These are phyloP conservation scores for Echeneis naucrates DNA, from an alignment of 2,797 vertebrate genomes.

Conservation along the genomic window DNA sequence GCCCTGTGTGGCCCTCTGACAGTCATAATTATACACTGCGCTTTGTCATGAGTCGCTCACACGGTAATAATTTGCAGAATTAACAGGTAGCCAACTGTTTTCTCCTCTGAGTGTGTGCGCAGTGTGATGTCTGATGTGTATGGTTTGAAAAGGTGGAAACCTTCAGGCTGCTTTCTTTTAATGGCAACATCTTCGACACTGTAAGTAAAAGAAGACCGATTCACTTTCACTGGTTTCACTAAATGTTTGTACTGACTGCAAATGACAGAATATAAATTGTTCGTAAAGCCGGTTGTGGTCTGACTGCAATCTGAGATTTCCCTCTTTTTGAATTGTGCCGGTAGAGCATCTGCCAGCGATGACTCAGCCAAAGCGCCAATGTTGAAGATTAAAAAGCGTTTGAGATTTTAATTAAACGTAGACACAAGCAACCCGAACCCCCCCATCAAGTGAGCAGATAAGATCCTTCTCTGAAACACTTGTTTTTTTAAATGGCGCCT, in stretches of 20 bases:
- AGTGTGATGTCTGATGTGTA: too few species aligned
- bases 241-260: slow-evolving; percentile 1
- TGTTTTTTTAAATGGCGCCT: slow-evolving; percentile 23
- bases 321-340: slow-evolving; percentile 31
- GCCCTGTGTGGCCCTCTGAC: slow-evolving; percentile 25
- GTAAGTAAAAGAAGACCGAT: not conserved
- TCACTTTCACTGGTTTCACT: not conserved
- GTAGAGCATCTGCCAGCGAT: slow-evolving; percentile 24
- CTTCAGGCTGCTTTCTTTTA: not conserved
- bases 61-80: slow-evolving; percentile 47
- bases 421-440: slow-evolving; percentile 14
- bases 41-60: slow-evolving; percentile 37
- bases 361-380: slow-evolving; percentile 44
- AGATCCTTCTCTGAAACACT: slow-evolving; percentile 19
- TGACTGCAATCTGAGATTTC: slow-evolving; percentile 16
- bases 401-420: slow-evolving; percentile 57
- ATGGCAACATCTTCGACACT: slow-evolving; percentile 1
- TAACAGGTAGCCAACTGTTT: slow-evolving; percentile 38
- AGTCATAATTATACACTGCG: slow-evolving; percentile 49
- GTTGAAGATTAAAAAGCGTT: slow-evolving; percentile 41
- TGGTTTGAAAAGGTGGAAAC: slow-evolving; percentile 20
- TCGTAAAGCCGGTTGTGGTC: slow-evolving; percentile 38
- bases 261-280: slow-evolving; percentile 22
- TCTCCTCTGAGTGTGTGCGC: slow-evolving; percentile 1
- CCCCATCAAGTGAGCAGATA: slow-evolving; percentile 32